These are phyloP conservation scores for Nomada hirtipes DNA, from an alignment of 2,888 invertebrate species.

Conservation along the genomic window DNA sequence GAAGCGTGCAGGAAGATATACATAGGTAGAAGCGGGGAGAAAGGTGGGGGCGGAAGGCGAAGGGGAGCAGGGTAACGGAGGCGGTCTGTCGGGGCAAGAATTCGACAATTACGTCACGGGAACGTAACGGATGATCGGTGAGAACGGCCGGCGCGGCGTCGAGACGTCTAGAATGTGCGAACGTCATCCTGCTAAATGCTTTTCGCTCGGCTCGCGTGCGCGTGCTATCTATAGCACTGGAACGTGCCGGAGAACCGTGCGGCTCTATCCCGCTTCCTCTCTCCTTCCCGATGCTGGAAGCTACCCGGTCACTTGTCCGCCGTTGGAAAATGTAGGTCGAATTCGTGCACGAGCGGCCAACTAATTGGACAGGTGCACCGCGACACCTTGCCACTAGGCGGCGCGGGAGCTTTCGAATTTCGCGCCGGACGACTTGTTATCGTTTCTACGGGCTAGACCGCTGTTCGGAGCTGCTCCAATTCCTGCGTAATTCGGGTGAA, in stretches of 20 bases:
- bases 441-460: neutral
- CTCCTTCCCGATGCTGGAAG: slow-evolving; percentile 62
- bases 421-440: no score
- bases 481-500: slow-evolving; percentile 7
- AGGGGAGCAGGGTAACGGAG: slow-evolving; percentile 49
- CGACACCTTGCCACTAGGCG: slow-evolving; percentile 1
- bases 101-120: slow-evolving; percentile 83
- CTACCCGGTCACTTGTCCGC: slow-evolving; percentile 71
- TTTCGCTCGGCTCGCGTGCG: slow-evolving; percentile 72
- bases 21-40: slow-evolving; percentile 2
- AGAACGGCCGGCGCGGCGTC: slow-evolving; percentile 70
- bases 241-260: slow-evolving; percentile 67
- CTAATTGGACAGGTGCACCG: slow-evolving; percentile 71
- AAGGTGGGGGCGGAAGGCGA: slow-evolving; percentile 13
- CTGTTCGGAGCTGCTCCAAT: slow-evolving; percentile 2
- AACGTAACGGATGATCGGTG: slow-evolving; percentile 83
- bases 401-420: slow-evolving; percentile 1
- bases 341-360: slow-evolving; percentile 66
- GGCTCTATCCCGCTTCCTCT: slow-evolving; percentile 38
- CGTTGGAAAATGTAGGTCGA: slow-evolving; percentile 72
- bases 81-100: slow-evolving; percentile 74
- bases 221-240: slow-evolving; percentile 70
- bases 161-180: slow-evolving; percentile 81
- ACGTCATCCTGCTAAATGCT: slow-evolving; percentile 82
- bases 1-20: neutral